Evolutionary conservation across 2,797 vertebrate genomes (phyloP), one percentile per base, ranked within the genome.

Genomic region (Microhierax caerulescens): DNA sequence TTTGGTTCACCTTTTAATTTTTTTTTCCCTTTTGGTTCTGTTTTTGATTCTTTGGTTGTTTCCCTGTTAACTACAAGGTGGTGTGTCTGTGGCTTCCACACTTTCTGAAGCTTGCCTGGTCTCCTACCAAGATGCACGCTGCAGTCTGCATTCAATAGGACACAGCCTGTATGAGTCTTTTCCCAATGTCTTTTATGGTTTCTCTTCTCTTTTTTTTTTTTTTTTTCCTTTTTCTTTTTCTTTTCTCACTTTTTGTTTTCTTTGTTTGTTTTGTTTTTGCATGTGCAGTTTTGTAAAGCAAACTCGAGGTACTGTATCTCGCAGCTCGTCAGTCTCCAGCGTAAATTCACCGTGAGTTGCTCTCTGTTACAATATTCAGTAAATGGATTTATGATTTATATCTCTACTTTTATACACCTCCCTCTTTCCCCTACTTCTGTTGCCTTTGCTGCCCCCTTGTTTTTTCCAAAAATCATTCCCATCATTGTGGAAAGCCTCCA

Each of bases 251-350:
- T 98, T 97, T 98, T 97, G 97, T 98, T 98, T 98, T 98, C 93
- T 95, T 97, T 97, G 90, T 97, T 96, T 96, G 97, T 98, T 94
- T 98, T 97, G 98, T 97, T 98, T 97, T 99, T 99, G 99, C 99
- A 99, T 99, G 99, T 99, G 98, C 99, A 99, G 99, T 99, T 99
- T 99, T 99, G 98, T 99, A 99, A 99, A 99, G 99, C 99, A 99
- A 98, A 98, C 98, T 98, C 99, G 98, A 98, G 98, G 98, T 99
- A 97, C 98, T 98, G 98, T 99, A 97, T 99, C 99, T 98, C 98
- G 98, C 99, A 99, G 99, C 99, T 99, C 99, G 97, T 99, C 99
- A 98, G 98, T 99, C 99, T 99, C 99, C 99, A 99, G 99, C 99
- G 98, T 99, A 98, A 99, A 98, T 98, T 99, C 99, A 99, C 99